A percentile compares a stretch with the other conserved stretches of the same genome.
Evolutionary conservation across 2,113 vertebrate genomes (phyloP).

Genomic region (Gobiocypris rarus): DNA sequence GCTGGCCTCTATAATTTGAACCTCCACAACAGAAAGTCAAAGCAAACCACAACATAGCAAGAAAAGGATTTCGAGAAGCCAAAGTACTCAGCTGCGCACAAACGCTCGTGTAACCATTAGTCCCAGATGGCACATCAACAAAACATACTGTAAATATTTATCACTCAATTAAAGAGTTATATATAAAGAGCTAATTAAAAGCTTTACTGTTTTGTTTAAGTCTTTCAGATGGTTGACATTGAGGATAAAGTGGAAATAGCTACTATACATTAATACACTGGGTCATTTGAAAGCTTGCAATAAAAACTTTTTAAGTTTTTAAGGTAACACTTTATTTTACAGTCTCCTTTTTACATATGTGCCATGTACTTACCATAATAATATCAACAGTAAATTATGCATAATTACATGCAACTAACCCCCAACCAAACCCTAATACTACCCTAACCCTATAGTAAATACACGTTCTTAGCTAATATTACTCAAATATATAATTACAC

Average conservation of each 20-base stretch:
- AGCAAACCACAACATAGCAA: background rate
- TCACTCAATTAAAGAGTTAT: background rate
- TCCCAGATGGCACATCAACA: background rate
- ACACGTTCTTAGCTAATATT: no score
- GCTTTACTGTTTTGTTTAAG: background rate
- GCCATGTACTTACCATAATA: no score
- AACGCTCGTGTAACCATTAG: background rate
- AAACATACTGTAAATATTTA: background rate
- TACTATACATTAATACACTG: background rate
- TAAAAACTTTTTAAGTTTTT: background rate
- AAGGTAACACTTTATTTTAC: no score
- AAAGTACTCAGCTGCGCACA: background rate
- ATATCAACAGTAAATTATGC: no score
- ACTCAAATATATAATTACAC: no score
- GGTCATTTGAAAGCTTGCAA: background rate
- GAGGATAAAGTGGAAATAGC: background rate
- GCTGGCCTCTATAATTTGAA: background rate
- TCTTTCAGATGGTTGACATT: background rate
- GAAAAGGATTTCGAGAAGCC: background rate
- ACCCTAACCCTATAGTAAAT: no score
- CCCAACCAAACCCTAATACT: no score
- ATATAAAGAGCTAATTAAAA: background rate
- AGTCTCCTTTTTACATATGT: no score
- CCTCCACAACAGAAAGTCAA: background rate
- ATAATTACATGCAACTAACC: no score